Evolutionary conservation across 2,888 invertebrate species (phyloP), one percentile per base, ranked within the genome.

Genomic region (Drosophila lacicola): DNA sequence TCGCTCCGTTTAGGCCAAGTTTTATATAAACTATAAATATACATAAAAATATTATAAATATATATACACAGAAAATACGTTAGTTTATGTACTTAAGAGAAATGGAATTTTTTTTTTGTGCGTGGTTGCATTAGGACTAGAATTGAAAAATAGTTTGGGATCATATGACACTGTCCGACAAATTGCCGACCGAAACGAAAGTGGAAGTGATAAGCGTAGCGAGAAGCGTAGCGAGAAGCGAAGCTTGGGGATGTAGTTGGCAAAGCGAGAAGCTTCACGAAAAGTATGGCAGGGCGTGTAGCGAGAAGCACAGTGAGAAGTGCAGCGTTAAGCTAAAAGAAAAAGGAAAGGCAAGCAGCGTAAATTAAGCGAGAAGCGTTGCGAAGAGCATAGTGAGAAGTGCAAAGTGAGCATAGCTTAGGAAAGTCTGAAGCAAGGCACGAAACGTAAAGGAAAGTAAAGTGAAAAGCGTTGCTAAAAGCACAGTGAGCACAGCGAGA

Each of bases 1-100:
- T 60, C 57, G 53, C 75, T 80, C 60, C 68, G 70, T 86, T 77
- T 82, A 87, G 84, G 87, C 84, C 84, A 89, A 88, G 76, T 80
- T 88, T 85, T 89, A 85, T 87, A 89, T 78, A 77, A 53, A 53
- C 51, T 49, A 65, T 50, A 63, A 44, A 68, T 37, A 62, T 68
- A 68, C 50, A 55, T 29, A 69, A 44, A 60, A 44, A 50, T 17
- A 46, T 17, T 19, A 56, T 51, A 57, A 19, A 62, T 36, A 54
- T 37, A 54, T 62, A 55, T 64, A 56, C 8, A 64, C 42, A 10
- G 57, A 61, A 63, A 63, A 67, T 53, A 62, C 21, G 51, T 70
- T 83, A 82, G 81, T 68, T 77, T 41, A 64, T 72, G 61, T 74
- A 72, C 51, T 54, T 82, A 82, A 81, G 78, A 46, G 29, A 60